phyloP scores from a whole-genome alignment of 2,888 invertebrate genomes.

The Crematogaster levior region DNA sequence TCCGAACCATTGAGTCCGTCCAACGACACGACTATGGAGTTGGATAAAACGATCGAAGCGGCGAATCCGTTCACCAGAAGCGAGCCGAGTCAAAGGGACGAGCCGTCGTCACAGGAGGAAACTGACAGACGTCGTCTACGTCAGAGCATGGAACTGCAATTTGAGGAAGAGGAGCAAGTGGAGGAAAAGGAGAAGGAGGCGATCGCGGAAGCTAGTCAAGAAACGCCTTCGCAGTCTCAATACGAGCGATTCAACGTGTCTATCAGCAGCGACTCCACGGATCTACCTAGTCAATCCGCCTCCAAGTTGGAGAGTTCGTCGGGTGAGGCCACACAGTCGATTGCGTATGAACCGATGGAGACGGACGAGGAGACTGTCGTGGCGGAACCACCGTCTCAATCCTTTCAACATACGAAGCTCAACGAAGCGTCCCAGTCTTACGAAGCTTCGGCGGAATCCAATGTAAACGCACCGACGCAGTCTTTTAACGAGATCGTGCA shows the following conservation, averaged over 20 bases:
- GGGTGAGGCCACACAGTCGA: constrained; percentile 80
- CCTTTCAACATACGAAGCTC: constrained; percentile 78
- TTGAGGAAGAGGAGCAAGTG: constrained; percentile 67
- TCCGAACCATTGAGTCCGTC: constrained; percentile 58
- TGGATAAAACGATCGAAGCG: constrained; percentile 69
- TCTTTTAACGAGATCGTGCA: constrained; percentile 81
- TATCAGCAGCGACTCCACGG: constrained; percentile 73
- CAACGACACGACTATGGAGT: constrained; percentile 67
- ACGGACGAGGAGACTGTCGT: constrained; percentile 73
- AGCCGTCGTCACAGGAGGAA: constrained; percentile 76
- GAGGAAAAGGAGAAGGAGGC: constrained; percentile 68
- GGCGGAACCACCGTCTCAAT: constrained; percentile 80
- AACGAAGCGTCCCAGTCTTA: constrained; percentile 80
- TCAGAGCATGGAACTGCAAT: constrained; percentile 68
- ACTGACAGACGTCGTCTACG: constrained; percentile 47
- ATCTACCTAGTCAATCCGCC: constrained; percentile 82
- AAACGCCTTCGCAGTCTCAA: constrained; percentile 81
- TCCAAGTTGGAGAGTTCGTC: constrained; percentile 76
- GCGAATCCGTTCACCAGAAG: constrained; percentile 60
- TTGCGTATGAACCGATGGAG: constrained; percentile 78
- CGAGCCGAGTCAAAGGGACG: constrained; percentile 61
- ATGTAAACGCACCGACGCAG: constrained; percentile 80
- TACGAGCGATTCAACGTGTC: constrained; percentile 78
- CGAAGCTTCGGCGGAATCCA: constrained; percentile 71
- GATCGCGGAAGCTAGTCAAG: constrained; percentile 77